These are phyloP conservation scores for Orthosia incerta DNA, from an alignment of 2,888 invertebrate genomes.

Conservation along the genomic window DNA sequence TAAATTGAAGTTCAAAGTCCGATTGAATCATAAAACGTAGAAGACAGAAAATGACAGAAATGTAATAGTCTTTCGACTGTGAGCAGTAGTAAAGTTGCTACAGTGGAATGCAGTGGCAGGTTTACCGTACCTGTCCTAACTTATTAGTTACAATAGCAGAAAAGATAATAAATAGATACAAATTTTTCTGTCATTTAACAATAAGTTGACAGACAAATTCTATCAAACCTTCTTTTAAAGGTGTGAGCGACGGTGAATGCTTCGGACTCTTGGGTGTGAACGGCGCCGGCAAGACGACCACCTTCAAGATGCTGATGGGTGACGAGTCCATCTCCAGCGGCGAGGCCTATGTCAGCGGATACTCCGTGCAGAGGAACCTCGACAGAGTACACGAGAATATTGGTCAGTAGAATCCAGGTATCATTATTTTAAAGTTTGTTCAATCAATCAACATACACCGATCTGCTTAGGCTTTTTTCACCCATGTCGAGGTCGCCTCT, in stretches of 20 bases:
- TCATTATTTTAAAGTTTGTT: background rate
- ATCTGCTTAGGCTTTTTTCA: background rate
- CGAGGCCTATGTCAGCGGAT: slow-evolving; percentile 92
- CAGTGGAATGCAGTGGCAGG: too few relatives aligned
- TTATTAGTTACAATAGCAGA: too few relatives aligned
- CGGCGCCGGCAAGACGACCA: slow-evolving; percentile 97
- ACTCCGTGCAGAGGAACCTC: slow-evolving; percentile 88
- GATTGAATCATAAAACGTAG: too few relatives aligned
- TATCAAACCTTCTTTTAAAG: slow-evolving; percentile 75
- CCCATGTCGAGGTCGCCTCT: too few relatives aligned
- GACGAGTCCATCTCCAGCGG: slow-evolving; percentile 94
- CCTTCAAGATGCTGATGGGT: slow-evolving; percentile 97
- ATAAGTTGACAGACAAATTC: too few relatives aligned
- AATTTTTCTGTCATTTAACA: too few relatives aligned
- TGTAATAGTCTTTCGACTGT: too few relatives aligned
- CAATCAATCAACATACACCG: background rate
- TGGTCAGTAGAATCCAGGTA: slow-evolving; percentile 77
- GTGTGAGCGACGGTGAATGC: slow-evolving; percentile 94
- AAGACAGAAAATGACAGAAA: too few relatives aligned
- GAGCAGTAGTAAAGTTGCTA: too few relatives aligned
- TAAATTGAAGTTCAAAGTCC: too few relatives aligned
- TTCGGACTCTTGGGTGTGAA: slow-evolving; percentile 96
- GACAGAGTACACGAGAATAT: slow-evolving; percentile 92
- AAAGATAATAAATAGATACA: too few relatives aligned
- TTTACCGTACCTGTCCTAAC: too few relatives aligned